phyloP scores from a whole-genome alignment of 2,888 invertebrate genomes.

The Nomada ferruginata region DNA sequence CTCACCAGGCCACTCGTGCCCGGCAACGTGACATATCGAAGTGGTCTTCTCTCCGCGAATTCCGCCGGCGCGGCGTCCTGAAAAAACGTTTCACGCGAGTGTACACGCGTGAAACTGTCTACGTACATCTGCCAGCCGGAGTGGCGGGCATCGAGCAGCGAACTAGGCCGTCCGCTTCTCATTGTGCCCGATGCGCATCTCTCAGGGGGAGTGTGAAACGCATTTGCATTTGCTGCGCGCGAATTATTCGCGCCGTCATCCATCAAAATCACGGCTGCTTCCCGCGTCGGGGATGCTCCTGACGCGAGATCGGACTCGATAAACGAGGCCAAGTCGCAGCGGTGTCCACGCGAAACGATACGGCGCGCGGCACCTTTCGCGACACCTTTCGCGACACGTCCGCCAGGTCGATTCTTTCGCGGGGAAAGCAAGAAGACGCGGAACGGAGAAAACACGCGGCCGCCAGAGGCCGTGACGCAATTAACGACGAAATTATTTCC shows the following conservation, averaged over 20 bases:
- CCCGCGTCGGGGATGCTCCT: neutral
- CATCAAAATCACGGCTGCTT: slow-evolving; percentile 39
- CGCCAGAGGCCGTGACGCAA: slow-evolving; percentile 63
- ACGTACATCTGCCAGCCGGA: neutral
- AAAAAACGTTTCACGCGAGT: slow-evolving; percentile 29
- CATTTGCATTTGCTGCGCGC: slow-evolving; percentile 25
- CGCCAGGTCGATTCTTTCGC: neutral
- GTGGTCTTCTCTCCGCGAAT: slow-evolving; percentile 20
- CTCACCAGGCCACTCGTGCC: slow-evolving; percentile 10
- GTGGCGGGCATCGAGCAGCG: neutral
- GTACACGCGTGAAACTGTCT: neutral
- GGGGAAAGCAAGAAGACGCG: slow-evolving; percentile 24
- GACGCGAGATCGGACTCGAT: slow-evolving; percentile 4
- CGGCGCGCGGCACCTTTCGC: neutral
- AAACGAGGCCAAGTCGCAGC: slow-evolving; percentile 12
- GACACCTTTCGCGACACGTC: slow-evolving; percentile 6
- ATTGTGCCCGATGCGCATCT: slow-evolving; percentile 53
- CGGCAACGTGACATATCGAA: slow-evolving; percentile 32
- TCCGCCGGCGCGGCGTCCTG: slow-evolving; percentile 27
- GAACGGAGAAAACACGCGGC: slow-evolving; percentile 64
- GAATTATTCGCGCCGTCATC: slow-evolving; percentile 43
- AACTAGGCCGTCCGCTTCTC: slow-evolving; percentile 56
- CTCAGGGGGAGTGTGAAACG: slow-evolving; percentile 12
- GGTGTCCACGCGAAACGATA: slow-evolving; percentile 6
- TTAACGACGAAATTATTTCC: slow-evolving; percentile 70